Evolutionary conservation across 2,113 vertebrate genomes (phyloP).

Genomic region (Plecotus auritus): DNA sequence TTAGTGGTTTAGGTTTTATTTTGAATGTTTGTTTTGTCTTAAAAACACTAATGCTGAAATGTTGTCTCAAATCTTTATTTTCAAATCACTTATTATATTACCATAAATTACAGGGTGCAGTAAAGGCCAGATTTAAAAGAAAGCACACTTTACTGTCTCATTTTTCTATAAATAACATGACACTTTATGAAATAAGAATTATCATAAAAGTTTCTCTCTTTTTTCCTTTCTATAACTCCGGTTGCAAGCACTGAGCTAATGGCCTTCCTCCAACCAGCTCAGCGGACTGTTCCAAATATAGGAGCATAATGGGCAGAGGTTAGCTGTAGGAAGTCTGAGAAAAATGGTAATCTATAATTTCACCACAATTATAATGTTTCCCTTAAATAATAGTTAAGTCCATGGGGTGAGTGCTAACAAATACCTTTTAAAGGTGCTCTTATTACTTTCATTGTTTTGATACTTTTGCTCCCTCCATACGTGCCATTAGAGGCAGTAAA

Average conservation of each 20-base stretch:
- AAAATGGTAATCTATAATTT: slow-evolving; percentile 80
- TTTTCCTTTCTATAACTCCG: slow-evolving; percentile 62
- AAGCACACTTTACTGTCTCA: slow-evolving; percentile 82
- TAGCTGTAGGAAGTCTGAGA: slow-evolving; percentile 81
- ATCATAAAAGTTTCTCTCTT: slow-evolving; percentile 66
- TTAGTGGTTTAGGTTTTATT: slow-evolving; percentile 85
- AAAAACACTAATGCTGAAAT: slow-evolving; percentile 88
- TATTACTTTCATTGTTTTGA: slow-evolving; percentile 75
- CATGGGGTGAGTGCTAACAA: slow-evolving; percentile 76
- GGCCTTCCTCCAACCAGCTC: slow-evolving; percentile 77
- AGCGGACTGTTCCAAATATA: slow-evolving; percentile 81
- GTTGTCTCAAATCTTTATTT: slow-evolving; percentile 89
- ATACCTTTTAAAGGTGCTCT: slow-evolving; percentile 80
- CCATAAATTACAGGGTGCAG: slow-evolving; percentile 86
- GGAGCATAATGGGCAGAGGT: slow-evolving; percentile 80
- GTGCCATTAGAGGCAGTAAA: slow-evolving; percentile 46
- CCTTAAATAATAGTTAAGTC: slow-evolving; percentile 79
- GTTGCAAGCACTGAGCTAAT: slow-evolving; percentile 60
- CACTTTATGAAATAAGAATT: slow-evolving; percentile 79
- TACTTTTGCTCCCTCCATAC: slow-evolving; percentile 65
- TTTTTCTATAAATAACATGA: slow-evolving; percentile 84
- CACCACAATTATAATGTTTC: slow-evolving; percentile 81
- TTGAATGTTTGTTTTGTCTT: slow-evolving; percentile 89
- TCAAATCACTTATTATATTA: slow-evolving; percentile 89
- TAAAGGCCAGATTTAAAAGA: slow-evolving; percentile 86